Percentiles rank a stretch among this genome's conserved stretches.
Evolutionary conservation across 1,140 invertebrate species (phyloP).

Genomic region (Pantala flavescens): DNA sequence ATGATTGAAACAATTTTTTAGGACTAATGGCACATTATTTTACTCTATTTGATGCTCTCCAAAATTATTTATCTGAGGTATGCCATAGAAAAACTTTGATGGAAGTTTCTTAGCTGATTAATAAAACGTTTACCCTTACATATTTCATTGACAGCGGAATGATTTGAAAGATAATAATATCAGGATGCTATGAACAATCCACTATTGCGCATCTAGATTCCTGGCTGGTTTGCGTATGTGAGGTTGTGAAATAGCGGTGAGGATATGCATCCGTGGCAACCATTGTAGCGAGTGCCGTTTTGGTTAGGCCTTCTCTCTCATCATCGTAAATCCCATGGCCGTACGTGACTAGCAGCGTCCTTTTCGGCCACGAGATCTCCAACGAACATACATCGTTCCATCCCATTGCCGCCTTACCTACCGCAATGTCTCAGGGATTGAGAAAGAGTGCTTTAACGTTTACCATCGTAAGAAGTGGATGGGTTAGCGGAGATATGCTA

Average conservation of each 20-base stretch:
- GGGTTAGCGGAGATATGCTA: too few species aligned
- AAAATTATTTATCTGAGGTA: too few species aligned
- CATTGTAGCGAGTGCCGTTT: neutral
- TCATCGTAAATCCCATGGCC: neutral
- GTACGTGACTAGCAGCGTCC: neutral
- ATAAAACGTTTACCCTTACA: too few species aligned
- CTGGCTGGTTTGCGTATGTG: neutral
- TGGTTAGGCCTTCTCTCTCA: neutral
- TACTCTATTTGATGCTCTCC: too few species aligned
- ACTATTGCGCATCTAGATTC: neutral
- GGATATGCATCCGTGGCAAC: neutral
- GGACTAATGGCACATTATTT: too few species aligned
- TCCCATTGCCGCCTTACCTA: neutral
- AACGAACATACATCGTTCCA: neutral
- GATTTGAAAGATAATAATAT: too few species aligned
- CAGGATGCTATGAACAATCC: neutral
- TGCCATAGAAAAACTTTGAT: too few species aligned
- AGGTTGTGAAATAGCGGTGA: neutral
- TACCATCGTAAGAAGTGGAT: neutral
- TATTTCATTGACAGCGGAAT: too few species aligned
- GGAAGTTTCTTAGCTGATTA: too few species aligned
- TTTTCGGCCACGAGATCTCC: neutral
- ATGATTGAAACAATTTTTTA: too few species aligned
- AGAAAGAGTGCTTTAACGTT: neutral
- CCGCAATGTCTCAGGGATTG: neutral